Base-by-base conservation (phyloP, 2,888 invertebrate genomes). In the Hanleya hanleyi region DNA sequence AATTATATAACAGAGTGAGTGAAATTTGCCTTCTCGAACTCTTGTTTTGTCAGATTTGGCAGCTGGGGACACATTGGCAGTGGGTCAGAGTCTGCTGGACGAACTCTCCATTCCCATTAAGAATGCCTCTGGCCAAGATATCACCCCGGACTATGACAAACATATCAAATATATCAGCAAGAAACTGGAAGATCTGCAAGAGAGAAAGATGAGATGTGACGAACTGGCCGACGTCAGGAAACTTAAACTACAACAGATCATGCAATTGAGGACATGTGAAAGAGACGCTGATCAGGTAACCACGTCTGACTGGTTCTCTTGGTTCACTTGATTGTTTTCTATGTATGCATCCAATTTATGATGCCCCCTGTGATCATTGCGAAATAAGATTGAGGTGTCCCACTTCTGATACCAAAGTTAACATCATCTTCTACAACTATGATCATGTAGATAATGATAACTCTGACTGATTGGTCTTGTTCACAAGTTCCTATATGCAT, bases 51-150 rank as follows among this genome's bases (percentile, higher is more conserved):
- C 84, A 95, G 95, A 94, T 86, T 91, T 91, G 70, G 91, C 94
- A 78, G 94, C 94, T 88, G 92, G 93, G 76, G 94, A 95, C 86
- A 91, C 95, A 77, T 92, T 94, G 70, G 93, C 93, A 84, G 95
- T 94, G 91, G 95, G 95, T 12, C 95, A 95, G 89, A 94, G 94
- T 88, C 91, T 95, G 69, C 93, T 95, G 74, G 95, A 95, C 87
- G 93, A 95, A 90, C 92, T 95, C 81, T 94, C 94, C 50, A 94
- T 95, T 92, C 95, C 95, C 12, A 93, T 95, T 77, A 95, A 95
- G 91, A 95, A 95, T 89, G 94, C 95, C 0, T 91, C 94, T 76
- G 95, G 95, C 66, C 92, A 94, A 81, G 92, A 93, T 78, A 93
- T 94, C 50, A 89, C 86, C 37, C 90, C 83, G 92, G 89, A 95